Evolutionary conservation across 2,888 invertebrate species (phyloP).

Genomic region (Petrophora chlorosata): DNA sequence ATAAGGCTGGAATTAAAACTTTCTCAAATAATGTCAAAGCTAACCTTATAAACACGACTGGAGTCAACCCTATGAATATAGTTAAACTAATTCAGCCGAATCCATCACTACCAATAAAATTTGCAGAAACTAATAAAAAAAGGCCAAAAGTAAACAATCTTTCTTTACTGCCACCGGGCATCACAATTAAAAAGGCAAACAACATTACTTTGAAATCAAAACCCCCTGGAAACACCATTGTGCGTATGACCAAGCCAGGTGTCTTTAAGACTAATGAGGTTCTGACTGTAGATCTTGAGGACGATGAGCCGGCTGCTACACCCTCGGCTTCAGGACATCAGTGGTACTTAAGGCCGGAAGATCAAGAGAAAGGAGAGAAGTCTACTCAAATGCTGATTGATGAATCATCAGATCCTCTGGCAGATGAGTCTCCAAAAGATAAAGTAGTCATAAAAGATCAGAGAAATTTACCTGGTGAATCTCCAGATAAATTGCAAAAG

Average conservation of each 20-base stretch:
- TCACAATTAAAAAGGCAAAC: conserved; percentile 59
- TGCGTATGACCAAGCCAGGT: conserved; percentile 21
- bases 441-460: background rate
- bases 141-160: conserved; percentile 23
- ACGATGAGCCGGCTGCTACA: conserved; percentile 54
- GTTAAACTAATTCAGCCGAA: background rate
- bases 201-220: background rate
- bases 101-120: background rate
- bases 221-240: background rate
- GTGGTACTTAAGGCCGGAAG: conserved; percentile 76
- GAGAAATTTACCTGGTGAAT: conserved; percentile 8
- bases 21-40: background rate
- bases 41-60: background rate
- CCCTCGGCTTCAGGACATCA: conserved; percentile 51
- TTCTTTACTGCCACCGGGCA: conserved; percentile 56
- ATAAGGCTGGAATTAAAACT: background rate
- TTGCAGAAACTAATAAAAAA: background rate
- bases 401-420: background rate
- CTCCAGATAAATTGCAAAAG: conserved; percentile 36
- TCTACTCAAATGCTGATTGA: background rate
- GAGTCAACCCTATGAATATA: background rate
- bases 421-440: background rate
- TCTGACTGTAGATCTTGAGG: conserved; percentile 69
- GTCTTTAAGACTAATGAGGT: conserved; percentile 35
- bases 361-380: conserved; percentile 37